These are phyloP conservation scores for Gonocerus acuteangulatus DNA, from an alignment of 2,888 invertebrate genomes.

Conservation along the genomic window DNA sequence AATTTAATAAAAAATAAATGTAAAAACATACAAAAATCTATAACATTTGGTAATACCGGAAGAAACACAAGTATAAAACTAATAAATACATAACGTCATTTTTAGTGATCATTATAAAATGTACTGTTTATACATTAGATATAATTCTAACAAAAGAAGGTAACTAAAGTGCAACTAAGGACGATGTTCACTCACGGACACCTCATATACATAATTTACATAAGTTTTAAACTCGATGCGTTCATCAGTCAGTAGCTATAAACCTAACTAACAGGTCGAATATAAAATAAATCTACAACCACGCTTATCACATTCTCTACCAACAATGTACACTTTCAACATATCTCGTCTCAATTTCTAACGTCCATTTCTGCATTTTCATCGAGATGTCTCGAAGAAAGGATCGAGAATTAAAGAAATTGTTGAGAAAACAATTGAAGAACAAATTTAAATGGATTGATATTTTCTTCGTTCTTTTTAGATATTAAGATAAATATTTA, in stretches of 20 bases:
- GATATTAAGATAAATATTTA: neutral
- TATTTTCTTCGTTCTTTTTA: neutral
- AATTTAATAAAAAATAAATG: neutral
- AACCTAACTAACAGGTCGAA: neutral
- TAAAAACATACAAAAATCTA: neutral
- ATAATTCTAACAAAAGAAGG: conserved; percentile 3
- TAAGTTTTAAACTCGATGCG: neutral
- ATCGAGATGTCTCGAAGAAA: no score
- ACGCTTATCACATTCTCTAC: neutral
- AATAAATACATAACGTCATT: neutral
- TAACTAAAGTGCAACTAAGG: conserved; percentile 19
- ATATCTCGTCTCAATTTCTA: conserved; percentile 22
- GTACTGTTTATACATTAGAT: neutral
- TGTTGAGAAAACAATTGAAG: no score
- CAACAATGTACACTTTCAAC: conserved; percentile 12
- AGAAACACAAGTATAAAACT: neutral
- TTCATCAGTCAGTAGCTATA: neutral
- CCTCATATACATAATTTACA: neutral
- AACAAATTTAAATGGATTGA: conserved; percentile 4
- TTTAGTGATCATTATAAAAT: neutral
- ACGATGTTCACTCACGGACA: conserved; percentile 1
- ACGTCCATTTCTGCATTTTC: no score
- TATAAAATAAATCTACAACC: neutral
- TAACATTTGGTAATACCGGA: neutral
- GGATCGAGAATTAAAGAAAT: no score